A percentile compares a stretch with the other conserved stretches of the same genome.
Conservation (phyloP, 2,113 vertebrate genomes). For the Sus scrofa region DNA sequence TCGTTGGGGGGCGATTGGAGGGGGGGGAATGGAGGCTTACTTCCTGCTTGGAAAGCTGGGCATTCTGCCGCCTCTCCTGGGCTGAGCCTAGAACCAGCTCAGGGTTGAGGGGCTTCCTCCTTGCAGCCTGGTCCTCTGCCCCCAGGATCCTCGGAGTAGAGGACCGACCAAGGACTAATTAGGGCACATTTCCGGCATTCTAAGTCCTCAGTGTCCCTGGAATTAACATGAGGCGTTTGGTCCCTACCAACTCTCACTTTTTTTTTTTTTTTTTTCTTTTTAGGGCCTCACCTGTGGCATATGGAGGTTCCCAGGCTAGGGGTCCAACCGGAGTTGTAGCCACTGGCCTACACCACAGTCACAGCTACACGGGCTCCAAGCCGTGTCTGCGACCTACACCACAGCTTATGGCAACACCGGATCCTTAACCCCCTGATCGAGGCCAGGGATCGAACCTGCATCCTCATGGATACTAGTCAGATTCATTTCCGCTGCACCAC, state of each 20-base stretch:
- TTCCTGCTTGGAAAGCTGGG: rapidly evolving
- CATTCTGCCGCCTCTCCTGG: rapidly evolving
- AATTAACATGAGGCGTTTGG: background rate
- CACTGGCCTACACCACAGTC: no score
- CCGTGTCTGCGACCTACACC: no score
- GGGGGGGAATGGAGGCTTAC: background rate
- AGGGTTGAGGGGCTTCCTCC: background rate
- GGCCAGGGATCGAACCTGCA: no score
- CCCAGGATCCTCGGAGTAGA: background rate
- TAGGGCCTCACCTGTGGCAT: no score
- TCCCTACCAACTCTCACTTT: background rate
- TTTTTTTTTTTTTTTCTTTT: no score
- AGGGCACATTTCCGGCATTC: background rate
- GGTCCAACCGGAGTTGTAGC: no score
- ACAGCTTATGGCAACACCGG: no score
- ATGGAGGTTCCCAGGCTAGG: no score
- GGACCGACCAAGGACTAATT: background rate
- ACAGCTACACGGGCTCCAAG: no score
- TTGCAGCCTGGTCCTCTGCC: background rate
- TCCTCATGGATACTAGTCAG: no score
- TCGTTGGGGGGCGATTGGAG: background rate
- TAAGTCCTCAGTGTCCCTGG: background rate
- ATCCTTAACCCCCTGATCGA: no score
- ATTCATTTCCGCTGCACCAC: no score
- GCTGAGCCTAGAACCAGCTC: background rate